Evolutionary conservation across 2,888 invertebrate species (phyloP).

Genomic region (Coelinius sp.): DNA sequence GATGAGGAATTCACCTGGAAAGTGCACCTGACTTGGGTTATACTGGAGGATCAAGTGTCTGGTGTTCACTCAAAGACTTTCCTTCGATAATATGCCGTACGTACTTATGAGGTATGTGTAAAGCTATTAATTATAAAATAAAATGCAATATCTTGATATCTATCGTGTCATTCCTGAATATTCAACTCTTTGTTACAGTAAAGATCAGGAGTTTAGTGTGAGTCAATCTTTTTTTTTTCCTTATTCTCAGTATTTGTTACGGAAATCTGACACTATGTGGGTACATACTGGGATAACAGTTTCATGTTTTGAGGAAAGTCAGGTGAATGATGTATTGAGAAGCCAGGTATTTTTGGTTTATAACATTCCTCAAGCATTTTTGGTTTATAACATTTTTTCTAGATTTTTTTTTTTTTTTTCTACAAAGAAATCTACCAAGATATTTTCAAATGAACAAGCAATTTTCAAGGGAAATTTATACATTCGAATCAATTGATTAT

Average conservation of each 20-base stretch:
- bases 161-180: constrained; percentile 11
- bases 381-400: no score
- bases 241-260: not conserved
- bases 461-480: no score
- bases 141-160: constrained; percentile 24
- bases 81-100: constrained; percentile 27
- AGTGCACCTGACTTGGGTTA: constrained; percentile 34
- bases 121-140: constrained; percentile 31
- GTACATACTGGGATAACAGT: not conserved
- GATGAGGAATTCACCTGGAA: constrained; percentile 40
- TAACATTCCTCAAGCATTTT: not conserved
- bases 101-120: constrained; percentile 3
- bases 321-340: constrained; percentile 13
- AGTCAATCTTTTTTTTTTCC: not conserved
- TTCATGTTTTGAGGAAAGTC: constrained; percentile 17
- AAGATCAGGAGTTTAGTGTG: constrained; percentile 1
- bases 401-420: no score
- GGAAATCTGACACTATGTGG: constrained; percentile 3
- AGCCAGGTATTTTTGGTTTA: not conserved
- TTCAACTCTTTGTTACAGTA: constrained; percentile 12
- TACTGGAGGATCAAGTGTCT: constrained; percentile 39
- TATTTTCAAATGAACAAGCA: no score
- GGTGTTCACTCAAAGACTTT: constrained; percentile 38
- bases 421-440: no score
- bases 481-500: not conserved